Base-by-base conservation (phyloP, 2,888 invertebrate species). In the Ectemnius lituratus region DNA sequence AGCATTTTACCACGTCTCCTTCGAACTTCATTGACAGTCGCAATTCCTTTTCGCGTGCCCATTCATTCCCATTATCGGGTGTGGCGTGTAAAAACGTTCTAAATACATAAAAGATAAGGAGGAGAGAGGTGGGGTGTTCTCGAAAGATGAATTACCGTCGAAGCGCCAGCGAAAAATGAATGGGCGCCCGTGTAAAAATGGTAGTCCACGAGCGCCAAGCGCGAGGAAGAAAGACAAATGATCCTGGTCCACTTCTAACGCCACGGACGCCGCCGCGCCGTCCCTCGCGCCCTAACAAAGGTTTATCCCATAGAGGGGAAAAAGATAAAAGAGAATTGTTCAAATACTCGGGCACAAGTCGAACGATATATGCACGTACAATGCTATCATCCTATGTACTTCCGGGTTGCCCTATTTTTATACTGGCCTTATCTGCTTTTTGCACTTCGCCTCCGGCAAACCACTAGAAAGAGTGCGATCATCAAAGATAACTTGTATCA, bases 291-390 rank as follows among this genome's bases (percentile, higher is more conserved):
- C 16, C 52, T 52, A 52, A 52, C n/a, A 52, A 52, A 14, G 52
- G 52, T n/a, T 16, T 13, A 52, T 52, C 52, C 13, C 52, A 14
- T 14, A 16, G 13, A 16, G 14, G 52, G 52, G 52, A 52, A 14
- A 52, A 52, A 11, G 37, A 37, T 8, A 11, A 37, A 37, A 37
- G 11, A 37, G 37, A 14, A 52, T 52, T 52, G 52, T 52, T 52
- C n/a, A 52, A 52, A 52, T 16, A 52, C 52, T 16, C 52, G 14
- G 0, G 11, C 58, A 14, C 18, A 58, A 14, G 59, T 8, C 27
- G 52, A n/a, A 47, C 52, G 65, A 61, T 56, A 27, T 56, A n/a
- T 56, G 20, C 62, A 70, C 60, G 14, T 61, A 67, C 13, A 63
- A 27, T 49, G 13, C 20, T 49, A 46, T 52, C 49, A 27, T 20